phyloP scores from a whole-genome alignment of 2,113 vertebrate species.

The Eptatretus burgeri region DNA sequence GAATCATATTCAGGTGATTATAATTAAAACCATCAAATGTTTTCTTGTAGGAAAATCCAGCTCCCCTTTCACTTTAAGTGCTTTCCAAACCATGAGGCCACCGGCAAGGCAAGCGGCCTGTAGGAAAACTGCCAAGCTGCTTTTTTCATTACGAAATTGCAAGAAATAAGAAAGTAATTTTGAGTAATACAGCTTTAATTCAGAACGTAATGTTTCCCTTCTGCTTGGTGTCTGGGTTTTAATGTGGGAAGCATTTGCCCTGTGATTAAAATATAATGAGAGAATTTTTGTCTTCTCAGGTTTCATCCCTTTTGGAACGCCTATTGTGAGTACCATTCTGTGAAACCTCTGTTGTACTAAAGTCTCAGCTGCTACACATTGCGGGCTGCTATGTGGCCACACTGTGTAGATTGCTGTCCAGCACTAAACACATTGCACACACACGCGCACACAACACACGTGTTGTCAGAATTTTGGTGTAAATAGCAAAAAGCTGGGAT shows the following conservation, averaged over 20 bases:
- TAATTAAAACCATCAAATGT: slow-evolving; percentile 3
- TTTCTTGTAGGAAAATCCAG: not conserved
- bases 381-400: not conserved
- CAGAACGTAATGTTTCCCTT: slow-evolving; percentile 6
- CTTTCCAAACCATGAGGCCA: not conserved
- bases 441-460: too few relatives aligned
- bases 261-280: slow-evolving; percentile 6
- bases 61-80: slow-evolving; percentile 1
- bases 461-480: too few relatives aligned
- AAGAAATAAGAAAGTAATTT: slow-evolving; percentile 5
- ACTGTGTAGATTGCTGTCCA: not conserved
- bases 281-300: slow-evolving; percentile 19
- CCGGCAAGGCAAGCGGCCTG: not conserved
- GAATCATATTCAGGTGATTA: slow-evolving; percentile 5
- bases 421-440: not conserved
- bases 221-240: slow-evolving; percentile 4
- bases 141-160: slow-evolving; percentile 5
- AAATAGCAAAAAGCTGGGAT: too few relatives aligned
- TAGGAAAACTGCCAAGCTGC: not conserved
- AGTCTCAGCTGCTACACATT: not conserved
- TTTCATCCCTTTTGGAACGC: slow-evolving; percentile 70
- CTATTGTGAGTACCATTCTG: slow-evolving; percentile 34
- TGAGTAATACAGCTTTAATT: slow-evolving; percentile 3
- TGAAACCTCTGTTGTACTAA: not conserved
- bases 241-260: slow-evolving; percentile 4